Evolutionary conservation across 2,113 vertebrate species (phyloP), one percentile per base, ranked within the genome.

Genomic region (Chamaea fasciata): DNA sequence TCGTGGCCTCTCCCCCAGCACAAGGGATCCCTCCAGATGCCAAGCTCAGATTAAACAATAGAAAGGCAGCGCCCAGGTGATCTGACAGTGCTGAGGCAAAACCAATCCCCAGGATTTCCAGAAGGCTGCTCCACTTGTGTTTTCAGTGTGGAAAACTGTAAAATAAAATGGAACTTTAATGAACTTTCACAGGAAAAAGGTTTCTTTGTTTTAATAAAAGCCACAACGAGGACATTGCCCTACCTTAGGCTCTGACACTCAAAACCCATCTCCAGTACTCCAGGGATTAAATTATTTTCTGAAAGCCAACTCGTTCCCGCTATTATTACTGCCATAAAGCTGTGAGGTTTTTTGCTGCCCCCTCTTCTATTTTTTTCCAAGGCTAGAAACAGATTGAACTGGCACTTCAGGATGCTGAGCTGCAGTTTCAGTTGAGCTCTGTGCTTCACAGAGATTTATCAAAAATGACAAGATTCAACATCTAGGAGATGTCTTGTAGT

Each of bases 311-410:
- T 91, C 20, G 1, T 77, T 75, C 53, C 77, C 65, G 62, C 74
- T 6, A 10, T 67, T 90, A 87, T 78, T 88, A 53, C 73, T 63
- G 62, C 49, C 50, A 47, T 41, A 73, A 93, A 86, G 53, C 70
- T 64, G 28, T 4, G 64, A 91, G 11, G 4, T 5, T 86, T 91
- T 56, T 31, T 2, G 4, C 7, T 23, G 46, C 5, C 8, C 17
- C 15, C 8, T 19, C 11, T 63, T 15, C 69, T 75, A 15, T 79
- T 73, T 39, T 46, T 44, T 53, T 47, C 33, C 63, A 70, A 2
- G 42, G 59, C 55, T 90, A 85, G 86, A 92, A 93, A 95, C 55
- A 97, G 87, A 97, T 97, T 95, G 87, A 95, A 81, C 82, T 81
- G 81, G 86, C 87, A 94, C 60, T 81, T 94, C 78, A 94, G 92